phyloP scores from a whole-genome alignment of 2,797 vertebrate genomes.

The Lophotriccus pileatus region DNA sequence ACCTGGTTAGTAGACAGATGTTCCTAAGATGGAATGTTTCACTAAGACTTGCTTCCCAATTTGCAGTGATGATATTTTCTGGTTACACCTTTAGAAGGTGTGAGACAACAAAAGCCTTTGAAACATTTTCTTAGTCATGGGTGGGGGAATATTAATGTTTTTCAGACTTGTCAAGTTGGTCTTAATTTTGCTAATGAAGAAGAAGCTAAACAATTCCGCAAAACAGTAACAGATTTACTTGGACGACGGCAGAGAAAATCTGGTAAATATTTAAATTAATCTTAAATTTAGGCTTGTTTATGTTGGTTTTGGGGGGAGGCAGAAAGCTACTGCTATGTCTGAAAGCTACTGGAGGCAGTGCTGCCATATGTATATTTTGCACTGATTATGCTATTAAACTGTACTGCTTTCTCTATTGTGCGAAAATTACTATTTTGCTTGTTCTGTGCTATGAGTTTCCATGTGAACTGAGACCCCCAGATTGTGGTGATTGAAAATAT shows the following conservation, averaged over 20 bases:
- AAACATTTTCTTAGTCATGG: constrained; percentile 29
- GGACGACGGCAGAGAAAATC: constrained; percentile 90
- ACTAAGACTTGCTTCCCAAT: background rate
- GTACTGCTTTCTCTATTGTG: background rate
- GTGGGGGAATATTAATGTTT: constrained; percentile 42
- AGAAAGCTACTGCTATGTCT: background rate
- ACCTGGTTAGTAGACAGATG: background rate
- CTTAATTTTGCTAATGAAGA: constrained; percentile 98
- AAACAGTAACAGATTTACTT: constrained; percentile 86
- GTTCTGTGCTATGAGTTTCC: background rate
- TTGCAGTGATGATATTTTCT: background rate
- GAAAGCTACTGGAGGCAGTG: background rate
- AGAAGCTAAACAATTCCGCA: constrained; percentile 91
- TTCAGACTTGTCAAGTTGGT: constrained; percentile 91
- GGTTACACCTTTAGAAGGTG: background rate
- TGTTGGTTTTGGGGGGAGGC: background rate
- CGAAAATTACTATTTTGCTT: background rate
- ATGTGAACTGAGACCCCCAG: background rate
- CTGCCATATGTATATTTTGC: background rate
- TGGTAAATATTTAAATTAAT: constrained; percentile 74
- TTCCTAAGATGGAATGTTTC: background rate
- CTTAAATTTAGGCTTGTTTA: constrained; percentile 10
- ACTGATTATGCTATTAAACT: background rate
- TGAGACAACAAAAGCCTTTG: background rate
- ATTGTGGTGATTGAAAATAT: background rate